phyloP scores from a whole-genome alignment of 2,888 invertebrate species.

The Ypsolopha sequella region DNA sequence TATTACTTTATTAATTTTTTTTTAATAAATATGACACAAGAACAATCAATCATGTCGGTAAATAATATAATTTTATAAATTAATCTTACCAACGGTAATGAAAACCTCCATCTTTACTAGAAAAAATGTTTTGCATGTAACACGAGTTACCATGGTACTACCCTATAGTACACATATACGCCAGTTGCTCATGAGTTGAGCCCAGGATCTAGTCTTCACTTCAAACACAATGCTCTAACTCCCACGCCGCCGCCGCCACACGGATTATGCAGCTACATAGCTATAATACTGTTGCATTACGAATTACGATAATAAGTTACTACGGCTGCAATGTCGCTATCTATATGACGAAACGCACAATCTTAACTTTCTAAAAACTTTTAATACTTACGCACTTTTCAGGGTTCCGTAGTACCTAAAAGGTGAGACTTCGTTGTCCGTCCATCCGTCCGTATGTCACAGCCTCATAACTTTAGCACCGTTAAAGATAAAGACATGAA shows the following conservation, averaged over 20 bases:
- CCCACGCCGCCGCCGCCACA: constrained; percentile 35
- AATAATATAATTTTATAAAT: too few species aligned
- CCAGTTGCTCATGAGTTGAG: neutral
- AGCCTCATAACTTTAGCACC: too few species aligned
- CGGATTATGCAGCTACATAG: constrained; percentile 32
- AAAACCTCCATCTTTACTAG: too few species aligned
- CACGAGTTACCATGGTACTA: neutral
- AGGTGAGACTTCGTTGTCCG: too few species aligned
- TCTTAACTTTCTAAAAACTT: constrained; percentile 29
- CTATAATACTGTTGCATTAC: constrained; percentile 12
- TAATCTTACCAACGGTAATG: too few species aligned
- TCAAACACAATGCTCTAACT: constrained; percentile 30
- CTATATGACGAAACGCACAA: constrained; percentile 50
- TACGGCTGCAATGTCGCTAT: constrained; percentile 22
- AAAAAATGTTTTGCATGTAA: neutral
- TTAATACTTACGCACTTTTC: constrained; percentile 11
- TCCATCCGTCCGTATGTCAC: too few species aligned
- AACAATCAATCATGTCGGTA: too few species aligned
- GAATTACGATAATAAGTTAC: neutral
- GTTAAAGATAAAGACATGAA: too few species aligned
- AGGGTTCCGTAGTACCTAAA: too few species aligned
- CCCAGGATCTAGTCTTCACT: neutral
- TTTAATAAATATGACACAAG: too few species aligned
- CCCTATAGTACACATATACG: neutral
- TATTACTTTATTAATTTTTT: too few species aligned